Evolutionary conservation across 2,113 vertebrate species (phyloP).

Genomic region (Oriolus oriolus): DNA sequence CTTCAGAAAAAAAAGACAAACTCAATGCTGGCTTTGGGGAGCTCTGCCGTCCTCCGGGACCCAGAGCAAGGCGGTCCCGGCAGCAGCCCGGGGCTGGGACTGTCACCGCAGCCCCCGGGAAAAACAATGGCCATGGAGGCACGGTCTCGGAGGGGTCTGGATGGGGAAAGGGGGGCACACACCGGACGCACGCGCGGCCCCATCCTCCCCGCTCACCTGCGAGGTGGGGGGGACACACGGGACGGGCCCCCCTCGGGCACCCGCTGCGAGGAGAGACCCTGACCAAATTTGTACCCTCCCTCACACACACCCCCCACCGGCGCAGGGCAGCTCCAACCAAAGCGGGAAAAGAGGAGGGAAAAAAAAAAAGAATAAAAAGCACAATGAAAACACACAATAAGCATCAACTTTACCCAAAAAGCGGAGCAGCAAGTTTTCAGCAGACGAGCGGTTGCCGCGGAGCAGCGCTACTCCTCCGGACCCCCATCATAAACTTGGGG

Average conservation of each 20-base stretch:
- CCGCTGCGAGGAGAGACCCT: neutral
- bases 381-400: constrained; percentile 20
- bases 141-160: neutral
- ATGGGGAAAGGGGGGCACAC: neutral
- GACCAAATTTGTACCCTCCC: neutral
- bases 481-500: constrained; percentile 64
- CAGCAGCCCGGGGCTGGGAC: neutral
- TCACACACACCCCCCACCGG: neutral
- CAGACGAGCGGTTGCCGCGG: constrained; percentile 17
- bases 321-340: neutral
- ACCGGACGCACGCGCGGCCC: neutral
- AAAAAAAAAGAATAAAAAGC: neutral
- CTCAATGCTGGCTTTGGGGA: neutral
- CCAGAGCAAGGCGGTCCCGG: neutral
- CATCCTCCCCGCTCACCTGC: neutral
- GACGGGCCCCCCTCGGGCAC: neutral
- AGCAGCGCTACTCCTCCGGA: constrained; percentile 12
- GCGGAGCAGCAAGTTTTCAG: constrained; percentile 57
- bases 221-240: neutral
- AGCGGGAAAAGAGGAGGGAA: neutral
- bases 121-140: neutral
- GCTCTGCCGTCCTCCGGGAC: neutral
- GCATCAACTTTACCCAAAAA: constrained; percentile 61
- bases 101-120: constrained; percentile 3
- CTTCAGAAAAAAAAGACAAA: neutral